Evolutionary conservation across 2,888 invertebrate species (phyloP).

Genomic region (Cordilura impudica): DNA sequence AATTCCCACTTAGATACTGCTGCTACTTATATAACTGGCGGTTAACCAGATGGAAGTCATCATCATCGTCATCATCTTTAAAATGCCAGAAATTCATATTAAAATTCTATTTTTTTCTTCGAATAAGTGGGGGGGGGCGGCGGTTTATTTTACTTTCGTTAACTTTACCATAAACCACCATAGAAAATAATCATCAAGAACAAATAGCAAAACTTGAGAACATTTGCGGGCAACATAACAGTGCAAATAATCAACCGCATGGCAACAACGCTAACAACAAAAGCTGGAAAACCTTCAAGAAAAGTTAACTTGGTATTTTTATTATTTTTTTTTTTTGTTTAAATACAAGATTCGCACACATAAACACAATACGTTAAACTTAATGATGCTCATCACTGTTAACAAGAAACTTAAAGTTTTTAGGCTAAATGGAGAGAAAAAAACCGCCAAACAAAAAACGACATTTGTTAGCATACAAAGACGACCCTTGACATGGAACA

Average conservation of each 20-base stretch:
- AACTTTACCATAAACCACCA: not conserved
- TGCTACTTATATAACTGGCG: too few relatives aligned
- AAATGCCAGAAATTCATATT: too few relatives aligned
- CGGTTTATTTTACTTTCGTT: too few relatives aligned
- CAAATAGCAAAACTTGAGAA: conserved; percentile 16
- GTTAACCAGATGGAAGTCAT: too few relatives aligned
- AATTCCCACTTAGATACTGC: too few relatives aligned
- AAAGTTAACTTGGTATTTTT: not conserved
- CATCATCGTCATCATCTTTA: too few relatives aligned
- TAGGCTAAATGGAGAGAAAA: conserved; percentile 1
- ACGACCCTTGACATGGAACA: not conserved
- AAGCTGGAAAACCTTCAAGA: not conserved
- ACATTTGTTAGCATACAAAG: conserved; percentile 19
- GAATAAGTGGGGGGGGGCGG: too few relatives aligned
- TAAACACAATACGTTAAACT: conserved; percentile 50
- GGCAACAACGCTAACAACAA: too few relatives aligned
- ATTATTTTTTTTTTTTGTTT: too few relatives aligned
- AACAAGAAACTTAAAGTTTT: conserved; percentile 59
- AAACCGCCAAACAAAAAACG: not conserved
- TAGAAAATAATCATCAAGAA: conserved; percentile 25
- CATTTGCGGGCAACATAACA: conserved; percentile 32
- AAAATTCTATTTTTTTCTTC: too few relatives aligned
- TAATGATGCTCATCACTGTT: conserved; percentile 63
- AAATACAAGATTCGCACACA: not conserved
- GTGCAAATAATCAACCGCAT: conserved; percentile 28